Percentiles rank a stretch among this genome's conserved stretches.
These are phyloP conservation scores for Opisthocomus hoazin DNA, from an alignment of 2,113 vertebrate genomes.

Conservation along the genomic window DNA sequence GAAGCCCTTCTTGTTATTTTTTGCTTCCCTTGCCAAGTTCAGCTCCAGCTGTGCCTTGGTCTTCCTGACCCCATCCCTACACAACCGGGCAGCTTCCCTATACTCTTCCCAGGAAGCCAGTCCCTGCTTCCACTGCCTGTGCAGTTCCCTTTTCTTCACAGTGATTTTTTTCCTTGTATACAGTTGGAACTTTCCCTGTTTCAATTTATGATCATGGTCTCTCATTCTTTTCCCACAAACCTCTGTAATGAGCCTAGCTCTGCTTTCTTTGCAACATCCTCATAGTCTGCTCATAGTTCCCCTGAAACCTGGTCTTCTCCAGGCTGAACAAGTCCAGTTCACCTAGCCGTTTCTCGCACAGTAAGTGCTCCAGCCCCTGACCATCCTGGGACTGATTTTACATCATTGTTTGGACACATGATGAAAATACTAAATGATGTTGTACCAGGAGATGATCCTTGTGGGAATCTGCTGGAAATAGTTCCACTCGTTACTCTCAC, in stretches of 20 bases:
- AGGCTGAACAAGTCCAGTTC: neutral
- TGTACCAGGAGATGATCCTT: slow-evolving; percentile 57
- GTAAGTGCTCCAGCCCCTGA: neutral
- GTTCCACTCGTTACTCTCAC: neutral
- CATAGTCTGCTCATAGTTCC: neutral
- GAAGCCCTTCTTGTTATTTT: no score
- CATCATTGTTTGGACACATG: slow-evolving; percentile 37
- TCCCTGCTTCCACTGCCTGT: no score
- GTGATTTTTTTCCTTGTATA: neutral
- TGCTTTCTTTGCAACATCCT: neutral
- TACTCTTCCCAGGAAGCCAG: no score
- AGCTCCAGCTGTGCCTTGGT: no score
- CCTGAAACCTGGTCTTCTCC: neutral
- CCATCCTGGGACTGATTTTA: neutral
- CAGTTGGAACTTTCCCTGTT: neutral
- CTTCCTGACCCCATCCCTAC: no score
- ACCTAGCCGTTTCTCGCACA: rapidly evolving
- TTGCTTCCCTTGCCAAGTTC: no score
- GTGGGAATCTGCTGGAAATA: slow-evolving; percentile 65
- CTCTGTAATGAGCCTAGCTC: neutral
- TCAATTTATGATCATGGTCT: neutral
- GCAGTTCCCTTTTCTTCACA: no score
- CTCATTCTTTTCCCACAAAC: neutral
- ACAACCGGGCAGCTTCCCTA: no score
- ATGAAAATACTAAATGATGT: neutral